Evolutionary conservation across 2,113 vertebrate genomes (phyloP), one percentile per base, ranked within the genome.

Genomic region (Poecile atricapillus): DNA sequence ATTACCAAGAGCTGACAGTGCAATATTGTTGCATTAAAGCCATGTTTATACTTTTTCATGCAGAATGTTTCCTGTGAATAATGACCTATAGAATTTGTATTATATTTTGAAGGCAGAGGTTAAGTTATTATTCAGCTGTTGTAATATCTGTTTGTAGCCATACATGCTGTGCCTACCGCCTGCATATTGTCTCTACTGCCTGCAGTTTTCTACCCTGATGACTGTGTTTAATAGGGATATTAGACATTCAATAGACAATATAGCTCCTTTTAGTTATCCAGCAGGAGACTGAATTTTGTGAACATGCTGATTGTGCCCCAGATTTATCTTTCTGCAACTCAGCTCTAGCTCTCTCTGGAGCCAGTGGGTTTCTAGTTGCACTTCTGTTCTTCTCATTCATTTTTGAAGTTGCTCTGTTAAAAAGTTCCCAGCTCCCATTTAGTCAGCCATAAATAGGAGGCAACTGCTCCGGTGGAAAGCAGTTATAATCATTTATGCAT

Each of bases 1-100:
- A 94, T 97, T 97, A 96, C 81, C 77, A 93, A 93, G 74, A 95
- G 79, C 94, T 96, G 94, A 96, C 91, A 96, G 85, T 71, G 83
- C 94, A 94, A 82, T 89, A 74, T 39, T 87, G 78, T 93, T 96
- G 96, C 85, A 60, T 68, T 62, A 95, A 97, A 97, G 69, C 76
- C 82, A 83, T 89, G 81, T 96, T 97, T 96, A 79, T 96, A 91
- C 60, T 89, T 97, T 95, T 96, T 96, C 43, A 56, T 60, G 10
- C 55, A 84, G 75, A 91, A 82, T 97, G 77, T 96, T 98, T 97
- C 81, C 84, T 75, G 74, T 87, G 85, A 96, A 89, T 95, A 96
- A 94, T 10, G 76, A 96, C 91, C 95, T 97, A 71, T 41, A 90
- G 91, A 75, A 91, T 87, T 90, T 68, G 95, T 94, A 67, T 86